Evolutionary conservation across 1,140 invertebrate genomes (phyloP).

Genomic region (Drosophila pandora): DNA sequence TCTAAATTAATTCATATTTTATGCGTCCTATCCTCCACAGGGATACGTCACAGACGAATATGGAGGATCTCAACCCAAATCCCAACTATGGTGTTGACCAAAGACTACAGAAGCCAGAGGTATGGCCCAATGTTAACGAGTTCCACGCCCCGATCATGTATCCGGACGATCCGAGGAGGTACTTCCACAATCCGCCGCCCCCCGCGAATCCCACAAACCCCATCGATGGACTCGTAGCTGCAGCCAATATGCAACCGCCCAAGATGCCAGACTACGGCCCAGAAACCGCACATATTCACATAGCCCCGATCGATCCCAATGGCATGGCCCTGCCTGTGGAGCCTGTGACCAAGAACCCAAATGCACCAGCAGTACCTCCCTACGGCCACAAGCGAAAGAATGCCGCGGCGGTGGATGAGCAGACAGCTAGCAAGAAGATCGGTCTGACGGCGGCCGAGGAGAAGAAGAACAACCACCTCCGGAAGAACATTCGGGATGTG

Average conservation of each 20-base stretch:
- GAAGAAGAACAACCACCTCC: conserved; percentile 88
- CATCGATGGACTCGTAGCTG: conserved; percentile 9
- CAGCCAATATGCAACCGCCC: neutral
- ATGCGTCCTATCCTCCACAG: neutral
- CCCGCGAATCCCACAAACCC: conserved; percentile 9
- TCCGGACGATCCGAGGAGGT: conserved; percentile 35
- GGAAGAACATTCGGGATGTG: conserved; percentile 95
- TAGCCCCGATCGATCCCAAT: conserved; percentile 7
- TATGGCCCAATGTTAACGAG: conserved; percentile 27
- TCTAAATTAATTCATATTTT: neutral
- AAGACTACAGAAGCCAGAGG: conserved; percentile 40
- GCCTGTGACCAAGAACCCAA: neutral
- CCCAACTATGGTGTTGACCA: conserved; percentile 37
- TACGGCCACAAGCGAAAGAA: conserved; percentile 49
- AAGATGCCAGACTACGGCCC: conserved; percentile 36
- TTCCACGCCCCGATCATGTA: conserved; percentile 32
- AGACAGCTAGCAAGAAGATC: conserved; percentile 37
- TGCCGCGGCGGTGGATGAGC: conserved; percentile 20
- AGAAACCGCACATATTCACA: conserved; percentile 1
- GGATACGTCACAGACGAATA: conserved; percentile 32
- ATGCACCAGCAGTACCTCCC: conserved; percentile 31
- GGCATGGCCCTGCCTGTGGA: conserved; percentile 4
- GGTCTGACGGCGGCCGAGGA: conserved; percentile 79
- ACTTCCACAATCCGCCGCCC: conserved; percentile 26
- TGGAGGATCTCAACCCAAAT: conserved; percentile 29